Conservation (phyloP, 2,888 invertebrate species). For the Trissolcus brochymenae region DNA sequence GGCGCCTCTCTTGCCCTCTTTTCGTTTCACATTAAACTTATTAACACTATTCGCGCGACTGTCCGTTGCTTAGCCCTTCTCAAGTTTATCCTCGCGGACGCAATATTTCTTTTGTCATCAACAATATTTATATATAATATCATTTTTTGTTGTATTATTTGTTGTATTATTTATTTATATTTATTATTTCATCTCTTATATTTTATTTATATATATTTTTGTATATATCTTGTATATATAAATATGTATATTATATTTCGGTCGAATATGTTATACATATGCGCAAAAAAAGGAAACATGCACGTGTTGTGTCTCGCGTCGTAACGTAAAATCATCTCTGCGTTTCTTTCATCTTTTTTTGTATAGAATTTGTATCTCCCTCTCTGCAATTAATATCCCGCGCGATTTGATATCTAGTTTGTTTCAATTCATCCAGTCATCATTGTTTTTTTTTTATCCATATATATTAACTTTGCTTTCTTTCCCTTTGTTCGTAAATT, state of each 20-base stretch:
- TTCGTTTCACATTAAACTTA: constrained; percentile 62
- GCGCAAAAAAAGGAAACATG: constrained; percentile 41
- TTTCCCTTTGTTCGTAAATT: constrained; percentile 66
- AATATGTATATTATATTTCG: constrained; percentile 52
- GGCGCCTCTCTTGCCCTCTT: constrained; percentile 20
- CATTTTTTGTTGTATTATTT: constrained; percentile 65
- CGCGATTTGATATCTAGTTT: constrained; percentile 52
- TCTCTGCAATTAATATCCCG: constrained; percentile 9
- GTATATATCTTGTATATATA: constrained; percentile 61
- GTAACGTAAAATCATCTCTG: constrained; percentile 66
- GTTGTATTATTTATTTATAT: constrained; percentile 58
- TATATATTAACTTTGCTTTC: constrained; percentile 55
- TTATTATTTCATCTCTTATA: constrained; percentile 41
- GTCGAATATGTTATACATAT: constrained; percentile 49
- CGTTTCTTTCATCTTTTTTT: constrained; percentile 14
- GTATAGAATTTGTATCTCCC: constrained; percentile 57
- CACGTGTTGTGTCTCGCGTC: constrained; percentile 42
- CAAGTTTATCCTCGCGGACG: constrained; percentile 59
- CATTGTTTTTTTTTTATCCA: not conserved
- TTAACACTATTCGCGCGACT: constrained; percentile 29
- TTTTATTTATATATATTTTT: constrained; percentile 40
- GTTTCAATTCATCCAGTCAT: not conserved
- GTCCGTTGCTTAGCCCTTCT: constrained; percentile 40
- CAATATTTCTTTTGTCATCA: constrained; percentile 63
- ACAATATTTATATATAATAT: constrained; percentile 73